These are phyloP conservation scores for Notothenia coriiceps DNA, from an alignment of 2,113 vertebrate species.

Conservation along the genomic window DNA sequence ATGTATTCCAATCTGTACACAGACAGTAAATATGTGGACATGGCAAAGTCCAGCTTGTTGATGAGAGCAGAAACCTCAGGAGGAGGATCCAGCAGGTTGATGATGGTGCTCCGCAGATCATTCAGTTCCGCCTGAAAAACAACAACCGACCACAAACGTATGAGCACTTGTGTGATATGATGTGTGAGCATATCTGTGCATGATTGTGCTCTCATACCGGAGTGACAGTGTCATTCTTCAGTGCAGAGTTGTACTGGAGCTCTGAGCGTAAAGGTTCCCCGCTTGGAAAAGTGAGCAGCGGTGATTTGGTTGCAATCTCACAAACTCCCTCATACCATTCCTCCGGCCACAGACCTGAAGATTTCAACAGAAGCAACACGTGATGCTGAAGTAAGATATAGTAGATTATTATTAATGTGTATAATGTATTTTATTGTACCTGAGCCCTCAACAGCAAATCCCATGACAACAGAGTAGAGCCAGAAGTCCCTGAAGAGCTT, in stretches of 20 bases:
- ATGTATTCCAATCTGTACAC: constrained; percentile 98
- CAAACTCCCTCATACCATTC: constrained; percentile 99
- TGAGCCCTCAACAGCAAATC: constrained; percentile 98
- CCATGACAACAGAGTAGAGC: constrained; percentile 98
- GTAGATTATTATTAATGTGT: not conserved
- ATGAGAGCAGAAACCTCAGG: constrained; percentile 94
- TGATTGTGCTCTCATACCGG: constrained; percentile 79
- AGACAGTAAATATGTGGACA: constrained; percentile 97
- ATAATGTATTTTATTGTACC: constrained; percentile 76
- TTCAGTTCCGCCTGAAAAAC: constrained; percentile 91
- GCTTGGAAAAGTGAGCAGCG: constrained; percentile 95
- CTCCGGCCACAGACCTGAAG: constrained; percentile 95
- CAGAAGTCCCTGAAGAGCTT: constrained; percentile 99
- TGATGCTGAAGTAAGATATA: not conserved
- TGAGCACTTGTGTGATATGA: not conserved
- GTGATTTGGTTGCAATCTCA: constrained; percentile 98
- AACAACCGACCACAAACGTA: not conserved
- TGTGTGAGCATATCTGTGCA: not conserved
- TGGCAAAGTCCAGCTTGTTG: constrained; percentile 98
- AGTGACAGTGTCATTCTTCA: constrained; percentile 98
- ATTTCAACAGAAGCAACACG: not conserved
- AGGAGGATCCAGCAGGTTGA: constrained; percentile 95
- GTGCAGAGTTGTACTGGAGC: constrained; percentile 98
- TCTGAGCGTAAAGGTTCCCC: constrained; percentile 96
- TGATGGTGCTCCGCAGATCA: constrained; percentile 94